These are phyloP conservation scores for Apoda limacodes DNA, from an alignment of 2,888 invertebrate species.

Conservation along the genomic window DNA sequence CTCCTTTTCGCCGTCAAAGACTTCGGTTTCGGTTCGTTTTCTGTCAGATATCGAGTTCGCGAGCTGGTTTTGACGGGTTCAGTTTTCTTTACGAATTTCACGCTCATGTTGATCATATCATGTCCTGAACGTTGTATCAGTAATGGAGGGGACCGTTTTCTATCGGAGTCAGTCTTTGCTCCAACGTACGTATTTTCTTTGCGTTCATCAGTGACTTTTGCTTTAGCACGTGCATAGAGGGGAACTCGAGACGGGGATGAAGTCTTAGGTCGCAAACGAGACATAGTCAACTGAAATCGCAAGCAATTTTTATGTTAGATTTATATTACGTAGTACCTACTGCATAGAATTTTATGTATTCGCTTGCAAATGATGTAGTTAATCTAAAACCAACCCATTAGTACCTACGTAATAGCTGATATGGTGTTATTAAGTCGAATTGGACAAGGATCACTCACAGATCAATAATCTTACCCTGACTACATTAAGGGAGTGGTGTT, in stretches of 20 bases:
- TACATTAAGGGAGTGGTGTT: slow-evolving; percentile 37
- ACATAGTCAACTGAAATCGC: slow-evolving; percentile 48
- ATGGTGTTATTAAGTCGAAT: slow-evolving; percentile 33
- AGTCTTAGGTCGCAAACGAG: slow-evolving; percentile 51
- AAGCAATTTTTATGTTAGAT: slow-evolving; percentile 19
- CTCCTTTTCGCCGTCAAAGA: slow-evolving; percentile 45
- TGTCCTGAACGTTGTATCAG: slow-evolving; percentile 40
- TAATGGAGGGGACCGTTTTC: slow-evolving; percentile 26
- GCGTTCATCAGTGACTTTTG: slow-evolving; percentile 51
- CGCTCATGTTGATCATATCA: slow-evolving; percentile 38
- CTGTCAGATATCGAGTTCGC: slow-evolving; percentile 39
- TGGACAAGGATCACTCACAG: slow-evolving; percentile 23
- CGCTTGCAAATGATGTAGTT: too few species aligned
- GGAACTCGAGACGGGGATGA: slow-evolving; percentile 44
- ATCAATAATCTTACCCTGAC: slow-evolving; percentile 50
- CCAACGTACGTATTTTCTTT: slow-evolving; percentile 59
- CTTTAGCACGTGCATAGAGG: slow-evolving; percentile 48
- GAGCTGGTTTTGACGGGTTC: slow-evolving; percentile 43
- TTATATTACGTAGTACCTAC: too few species aligned
- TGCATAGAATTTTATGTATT: too few species aligned
- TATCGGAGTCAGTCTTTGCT: slow-evolving; percentile 42
- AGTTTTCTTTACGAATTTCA: slow-evolving; percentile 41
- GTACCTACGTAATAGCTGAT: slow-evolving; percentile 24
- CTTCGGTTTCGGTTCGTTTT: slow-evolving; percentile 52
- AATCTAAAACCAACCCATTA: too few species aligned